Conservation (phyloP, 2,888 invertebrate species). For the Pyrrhosoma nymphula region DNA sequence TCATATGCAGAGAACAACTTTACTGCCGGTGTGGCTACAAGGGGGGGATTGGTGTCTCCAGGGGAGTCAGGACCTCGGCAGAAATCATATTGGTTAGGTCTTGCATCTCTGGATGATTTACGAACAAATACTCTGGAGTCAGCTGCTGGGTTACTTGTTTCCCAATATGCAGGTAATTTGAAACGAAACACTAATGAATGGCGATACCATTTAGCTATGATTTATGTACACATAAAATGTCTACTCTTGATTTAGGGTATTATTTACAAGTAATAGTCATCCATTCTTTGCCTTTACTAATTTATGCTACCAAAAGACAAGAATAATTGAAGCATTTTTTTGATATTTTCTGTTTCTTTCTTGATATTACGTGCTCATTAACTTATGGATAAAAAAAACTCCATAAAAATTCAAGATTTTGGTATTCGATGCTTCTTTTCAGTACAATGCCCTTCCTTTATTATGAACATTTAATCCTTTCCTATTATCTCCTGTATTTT, state of each 20-base stretch:
- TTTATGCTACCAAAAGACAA: too few species aligned
- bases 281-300: too few species aligned
- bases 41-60: slow-evolving; percentile 76
- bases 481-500: background rate
- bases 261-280: too few species aligned
- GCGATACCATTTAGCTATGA: too few species aligned
- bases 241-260: background rate
- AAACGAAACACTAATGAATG: slow-evolving; percentile 24
- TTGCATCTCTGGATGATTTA: slow-evolving; percentile 94
- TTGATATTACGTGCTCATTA: too few species aligned
- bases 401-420: too few species aligned
- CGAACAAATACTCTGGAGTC: slow-evolving; percentile 97
- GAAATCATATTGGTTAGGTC: slow-evolving; percentile 89
- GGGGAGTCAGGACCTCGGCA: slow-evolving; percentile 78
- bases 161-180: slow-evolving; percentile 90
- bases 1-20: slow-evolving; percentile 95
- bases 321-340: too few species aligned
- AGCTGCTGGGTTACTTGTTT: slow-evolving; percentile 92
- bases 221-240: background rate
- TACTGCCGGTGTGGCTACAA: slow-evolving; percentile 88
- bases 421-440: too few species aligned
- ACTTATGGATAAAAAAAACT: too few species aligned
- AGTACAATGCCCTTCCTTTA: too few species aligned
- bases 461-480: background rate
- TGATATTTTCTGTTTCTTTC: too few species aligned